phyloP scores from a whole-genome alignment of 2,113 vertebrate species.

The Chiloscyllium plagiosum region DNA sequence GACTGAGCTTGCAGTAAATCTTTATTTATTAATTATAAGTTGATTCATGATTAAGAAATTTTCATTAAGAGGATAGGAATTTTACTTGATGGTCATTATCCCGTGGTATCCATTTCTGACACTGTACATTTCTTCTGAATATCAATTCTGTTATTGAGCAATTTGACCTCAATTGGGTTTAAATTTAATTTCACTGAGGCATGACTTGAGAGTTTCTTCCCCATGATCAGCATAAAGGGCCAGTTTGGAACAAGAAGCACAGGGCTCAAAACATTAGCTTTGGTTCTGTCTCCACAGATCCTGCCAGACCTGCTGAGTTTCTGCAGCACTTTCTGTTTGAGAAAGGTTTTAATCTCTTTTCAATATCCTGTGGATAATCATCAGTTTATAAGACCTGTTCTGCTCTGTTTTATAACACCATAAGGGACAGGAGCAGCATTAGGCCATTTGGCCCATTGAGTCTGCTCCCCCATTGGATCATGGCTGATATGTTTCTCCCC shows the following conservation, averaged over 20 bases:
- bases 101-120: background rate
- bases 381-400: background rate
- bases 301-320: too few relatives aligned
- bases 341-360: background rate
- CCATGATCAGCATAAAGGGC: background rate
- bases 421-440: too few relatives aligned
- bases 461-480: too few relatives aligned
- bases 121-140: background rate
- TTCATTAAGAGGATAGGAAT: background rate
- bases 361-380: background rate
- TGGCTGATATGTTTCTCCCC: too few relatives aligned
- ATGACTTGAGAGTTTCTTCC: background rate
- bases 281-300: too few relatives aligned
- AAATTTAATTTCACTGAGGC: background rate
- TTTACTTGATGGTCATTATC: background rate
- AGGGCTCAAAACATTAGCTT: too few relatives aligned
- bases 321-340: too few relatives aligned
- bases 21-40: background rate
- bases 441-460: too few relatives aligned
- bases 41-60: background rate
- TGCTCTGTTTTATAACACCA: too few relatives aligned
- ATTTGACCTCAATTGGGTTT: background rate
- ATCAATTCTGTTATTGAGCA: background rate
- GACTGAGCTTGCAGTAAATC: background rate
- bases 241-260: too few relatives aligned